A percentile compares a stretch with the other conserved stretches of the same genome.
phyloP scores from a whole-genome alignment of 2,888 invertebrate genomes.

The Phanerotoma sp. region DNA sequence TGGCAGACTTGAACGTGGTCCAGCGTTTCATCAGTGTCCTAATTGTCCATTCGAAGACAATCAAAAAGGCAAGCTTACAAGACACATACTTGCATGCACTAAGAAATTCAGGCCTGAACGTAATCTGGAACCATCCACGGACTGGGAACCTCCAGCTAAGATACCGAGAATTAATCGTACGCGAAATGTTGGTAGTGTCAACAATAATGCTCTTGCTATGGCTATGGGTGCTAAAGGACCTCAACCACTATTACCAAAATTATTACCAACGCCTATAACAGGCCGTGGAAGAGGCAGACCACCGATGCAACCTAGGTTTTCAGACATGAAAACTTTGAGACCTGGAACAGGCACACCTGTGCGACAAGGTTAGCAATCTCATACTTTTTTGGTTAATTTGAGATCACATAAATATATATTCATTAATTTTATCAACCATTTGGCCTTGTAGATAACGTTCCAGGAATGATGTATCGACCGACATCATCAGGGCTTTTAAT shows the following conservation, averaged over 20 bases:
- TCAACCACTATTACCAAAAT: slow-evolving; percentile 58
- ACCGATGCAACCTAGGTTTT: slow-evolving; percentile 55
- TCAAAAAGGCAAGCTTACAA: slow-evolving; percentile 84
- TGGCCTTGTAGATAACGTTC: slow-evolving; percentile 46
- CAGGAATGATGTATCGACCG: slow-evolving; percentile 72
- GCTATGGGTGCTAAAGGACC: slow-evolving; percentile 51
- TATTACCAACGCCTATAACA: slow-evolving; percentile 55
- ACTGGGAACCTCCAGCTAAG: slow-evolving; percentile 94
- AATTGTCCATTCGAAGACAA: slow-evolving; percentile 94
- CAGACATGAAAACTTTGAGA: slow-evolving; percentile 50
- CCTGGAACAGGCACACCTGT: slow-evolving; percentile 46
- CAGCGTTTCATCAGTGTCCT: slow-evolving; percentile 87
- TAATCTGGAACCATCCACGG: slow-evolving; percentile 82
- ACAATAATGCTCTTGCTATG: slow-evolving; percentile 50
- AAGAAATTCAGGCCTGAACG: slow-evolving; percentile 87
- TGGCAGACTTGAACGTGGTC: slow-evolving; percentile 81
- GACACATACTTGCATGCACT: slow-evolving; percentile 84
- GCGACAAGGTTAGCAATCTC: slow-evolving; percentile 46
- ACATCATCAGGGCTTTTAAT: slow-evolving; percentile 63
- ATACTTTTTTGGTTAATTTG: neutral
- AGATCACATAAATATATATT: too few relatives aligned
- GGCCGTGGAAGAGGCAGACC: slow-evolving; percentile 58
- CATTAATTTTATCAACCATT: slow-evolving; percentile 2
- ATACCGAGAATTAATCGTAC: slow-evolving; percentile 72
- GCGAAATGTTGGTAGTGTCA: slow-evolving; percentile 46